Conservation (phyloP, 2,113 vertebrate species). For the Nannospalax galili region DNA sequence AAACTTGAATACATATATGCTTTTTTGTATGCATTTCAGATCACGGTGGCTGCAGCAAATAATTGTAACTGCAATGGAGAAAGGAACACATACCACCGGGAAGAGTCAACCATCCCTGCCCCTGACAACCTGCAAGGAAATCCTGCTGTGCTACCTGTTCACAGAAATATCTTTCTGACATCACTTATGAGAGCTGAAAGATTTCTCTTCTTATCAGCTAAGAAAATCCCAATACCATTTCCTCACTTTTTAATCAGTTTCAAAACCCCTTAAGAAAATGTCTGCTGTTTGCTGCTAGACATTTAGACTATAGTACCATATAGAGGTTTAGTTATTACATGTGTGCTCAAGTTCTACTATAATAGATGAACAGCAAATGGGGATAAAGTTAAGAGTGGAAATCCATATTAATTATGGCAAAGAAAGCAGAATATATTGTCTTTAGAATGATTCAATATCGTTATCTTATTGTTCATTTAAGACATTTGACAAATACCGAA, state of each 20-base stretch:
- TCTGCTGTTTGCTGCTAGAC: slow-evolving; percentile 71
- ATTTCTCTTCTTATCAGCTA: slow-evolving; percentile 81
- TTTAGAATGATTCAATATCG: slow-evolving; percentile 1
- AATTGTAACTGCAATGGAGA: slow-evolving; percentile 86
- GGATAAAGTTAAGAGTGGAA: slow-evolving; percentile 22
- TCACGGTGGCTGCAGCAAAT: slow-evolving; percentile 87
- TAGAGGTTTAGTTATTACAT: neutral
- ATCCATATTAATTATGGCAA: slow-evolving; percentile 64
- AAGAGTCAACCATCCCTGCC: slow-evolving; percentile 66
- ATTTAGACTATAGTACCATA: slow-evolving; percentile 68
- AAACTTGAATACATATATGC: slow-evolving; percentile 85
- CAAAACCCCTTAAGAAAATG: slow-evolving; percentile 77
- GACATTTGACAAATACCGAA: slow-evolving; percentile 51
- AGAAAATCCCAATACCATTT: slow-evolving; percentile 80
- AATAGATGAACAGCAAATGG: slow-evolving; percentile 51
- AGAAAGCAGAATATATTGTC: slow-evolving; percentile 32
- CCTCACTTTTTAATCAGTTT: slow-evolving; percentile 77
- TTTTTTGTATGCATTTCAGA: slow-evolving; percentile 87
- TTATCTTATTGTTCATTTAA: slow-evolving; percentile 14
- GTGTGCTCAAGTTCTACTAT: slow-evolving; percentile 31
- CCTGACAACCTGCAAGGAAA: slow-evolving; percentile 86
- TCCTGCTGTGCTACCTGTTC: slow-evolving; percentile 82
- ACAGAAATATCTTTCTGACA: slow-evolving; percentile 84
- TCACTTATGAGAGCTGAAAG: slow-evolving; percentile 80
- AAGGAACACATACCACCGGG: slow-evolving; percentile 83